Evolutionary conservation across 2,888 invertebrate genomes (phyloP), one percentile per base, ranked within the genome.

Genomic region (Caenorhabditis plicata): DNA sequence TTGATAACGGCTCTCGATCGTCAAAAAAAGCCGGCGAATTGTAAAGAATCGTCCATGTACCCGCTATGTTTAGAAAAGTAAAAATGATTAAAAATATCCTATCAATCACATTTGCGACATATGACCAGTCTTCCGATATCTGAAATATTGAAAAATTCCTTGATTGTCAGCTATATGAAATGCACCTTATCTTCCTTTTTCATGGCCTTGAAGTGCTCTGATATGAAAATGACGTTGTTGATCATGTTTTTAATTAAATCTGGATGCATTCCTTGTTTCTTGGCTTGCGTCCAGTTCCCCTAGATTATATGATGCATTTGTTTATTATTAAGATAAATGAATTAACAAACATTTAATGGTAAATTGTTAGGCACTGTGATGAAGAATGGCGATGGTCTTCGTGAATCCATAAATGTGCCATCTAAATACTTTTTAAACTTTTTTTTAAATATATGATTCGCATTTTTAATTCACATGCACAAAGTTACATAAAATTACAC

Each of bases 221-320:
- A 68, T 41, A 80, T 80, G 54, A 80, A 80, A 22, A 68, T 70
- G 4, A 80, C 71, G 50, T 80, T 80, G 57, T 78, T 77, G 42
- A 80, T 71, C 80, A 80, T 80, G n/a, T 78, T 55, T 38, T 78
- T 61, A 19, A 80, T 71, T 19, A 80, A 47, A 49, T 79, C 79
- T 7, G 79, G 76, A 48, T 78, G 78, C 75, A 80, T 77, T 38
- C 80, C 80, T 8, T 62, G 49, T 17, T 49, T 48, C 25, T 50
- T 53, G 29, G 49, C 38, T 26, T 60, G 36, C 9, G 49, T 39
- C n/a, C 49, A 42, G 35, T 46, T 22, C 27, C 60, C 53, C 22
- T 60, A 45, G 17, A 53, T n/a, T n/a, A n/a, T n/a, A n/a, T n/a
- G n/a, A n/a, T n/a, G n/a, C n/a, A n/a, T n/a, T n/a, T n/a, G n/a